Evolutionary conservation across 1,140 invertebrate species (phyloP), one percentile per base, ranked within the genome.

Genomic region (Oryzaephilus surinamensis): DNA sequence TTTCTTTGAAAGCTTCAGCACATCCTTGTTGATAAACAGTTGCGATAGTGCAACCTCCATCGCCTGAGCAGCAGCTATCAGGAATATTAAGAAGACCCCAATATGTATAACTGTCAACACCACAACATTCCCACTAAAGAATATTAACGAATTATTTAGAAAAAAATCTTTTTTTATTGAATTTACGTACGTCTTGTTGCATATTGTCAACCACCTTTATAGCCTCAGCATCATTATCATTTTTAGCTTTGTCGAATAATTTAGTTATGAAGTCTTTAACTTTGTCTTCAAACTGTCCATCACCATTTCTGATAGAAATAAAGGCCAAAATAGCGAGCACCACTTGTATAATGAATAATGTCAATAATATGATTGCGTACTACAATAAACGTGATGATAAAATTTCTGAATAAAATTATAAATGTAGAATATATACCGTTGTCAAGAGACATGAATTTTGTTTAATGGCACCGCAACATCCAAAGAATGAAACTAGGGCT

Each of bases 401-500:
- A 17, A 16, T 29, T 29, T 12, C 12, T 2, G 4, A 13, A 7
- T 16, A 14, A 10, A 29, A 14, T 15, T 6, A 2, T 6, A 15
- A 15, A 5, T 13, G 30, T 13, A 14, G 13, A n/a, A 29, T 26
- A 3, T 15, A 12, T 63, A 83, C 80, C 12, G 81, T 84, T 8
- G 83, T 73, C 21, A 88, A 77, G 82, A 88, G 85, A 64, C 83
- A 87, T 46, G 81, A 76, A 54, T 80, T 85, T 61, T 89, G 84
- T 52, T 81, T 81, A 2, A 85, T 66, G 11, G 85, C 85, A 13
- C 86, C 87, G 45, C 84, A 89, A 63, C 85, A 90, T 41, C 87
- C 86, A 43, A 89, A 80, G 69, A 88, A 87, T 17, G 84, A 82
- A 8, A 86, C 79, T 26, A 86, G 66, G 55, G 86, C 82, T 45